phyloP scores from a whole-genome alignment of 2,113 vertebrate species.

The Saimiri boliviensis region DNA sequence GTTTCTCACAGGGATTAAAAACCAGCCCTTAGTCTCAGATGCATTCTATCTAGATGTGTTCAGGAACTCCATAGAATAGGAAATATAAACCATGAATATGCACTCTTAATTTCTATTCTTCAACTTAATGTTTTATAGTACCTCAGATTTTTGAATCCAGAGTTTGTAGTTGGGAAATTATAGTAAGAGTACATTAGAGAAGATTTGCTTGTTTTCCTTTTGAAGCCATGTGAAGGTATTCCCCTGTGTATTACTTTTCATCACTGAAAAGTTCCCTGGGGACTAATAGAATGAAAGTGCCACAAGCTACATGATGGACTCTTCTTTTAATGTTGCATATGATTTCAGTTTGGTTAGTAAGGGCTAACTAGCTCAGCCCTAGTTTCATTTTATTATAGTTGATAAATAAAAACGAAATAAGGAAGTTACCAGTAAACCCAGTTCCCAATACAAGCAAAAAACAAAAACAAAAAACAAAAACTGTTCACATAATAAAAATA shows the following conservation, averaged over 20 bases:
- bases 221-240: conserved; percentile 5
- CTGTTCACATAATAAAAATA: conserved; percentile 66
- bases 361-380: conserved; percentile 20
- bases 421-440: not conserved
- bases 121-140: conserved; percentile 34
- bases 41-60: not conserved
- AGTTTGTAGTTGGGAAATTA: conserved; percentile 18
- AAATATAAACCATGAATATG: not conserved
- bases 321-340: not conserved
- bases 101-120: not conserved
- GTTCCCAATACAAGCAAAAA: not conserved
- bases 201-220: not conserved
- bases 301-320: not conserved
- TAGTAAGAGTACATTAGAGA: not conserved
- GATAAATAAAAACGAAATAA: conserved; percentile 13
- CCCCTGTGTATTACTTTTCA: not conserved
- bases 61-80: not conserved
- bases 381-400: not conserved
- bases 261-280: conserved; percentile 24
- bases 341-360: not conserved
- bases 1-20: conserved; percentile 45
- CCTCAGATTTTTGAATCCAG: conserved; percentile 10
- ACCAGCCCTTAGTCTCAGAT: not conserved
- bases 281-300: not conserved
- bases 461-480: not conserved